Base-by-base conservation (phyloP, 2,797 vertebrate genomes). In the Acrocephalus scirpaceus region DNA sequence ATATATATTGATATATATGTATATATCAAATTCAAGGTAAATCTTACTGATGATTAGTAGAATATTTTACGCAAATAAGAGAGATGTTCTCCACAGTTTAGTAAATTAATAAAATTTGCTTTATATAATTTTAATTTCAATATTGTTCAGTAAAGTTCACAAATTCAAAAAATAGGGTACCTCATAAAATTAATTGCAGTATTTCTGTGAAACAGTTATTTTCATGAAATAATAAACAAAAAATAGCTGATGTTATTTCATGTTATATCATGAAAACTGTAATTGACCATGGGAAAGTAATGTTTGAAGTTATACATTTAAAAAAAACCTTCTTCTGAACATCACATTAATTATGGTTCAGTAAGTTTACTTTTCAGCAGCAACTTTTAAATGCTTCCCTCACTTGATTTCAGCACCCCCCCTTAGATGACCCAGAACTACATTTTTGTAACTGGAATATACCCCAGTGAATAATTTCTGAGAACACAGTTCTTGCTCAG, bases 361-460 rank as follows among this genome's bases (percentile, higher is more conserved):
- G 30, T 76, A 93, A 82, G 58, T 92, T 92, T 95, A 86, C 88
- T 96, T 96, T 95, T 95, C 82, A 94, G 38, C 69, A 81, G 51
- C 66, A 90, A 75, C 36, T 92, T 91, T 75, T 60, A 34, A 42
- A 51, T 51, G 64, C n/a, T 74, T 85, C 62, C 42, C 38, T 83
- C 50, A 34, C 20, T 75, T 66, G 38, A 90, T 92, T 95, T 88
- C 65, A 86, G 40, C 30, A 51, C 57, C 56, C n/a, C n/a, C 36
- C 34, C 92, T 92, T 71, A 86, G 66, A 17, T 91, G 66, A 93
- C 64, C 77, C 78, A 92, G 58, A 92, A 69, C 45, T 14, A 17
- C 45, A 48, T 90, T 69, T 92, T 40, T 84, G 13, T 79, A 57
- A 53, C 42, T 61, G 32, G 51, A 80, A 89, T 71, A 60, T 44